Evolutionary conservation across 2,888 invertebrate genomes (phyloP), one percentile per base, ranked within the genome.

Genomic region (Norana najaformis): DNA sequence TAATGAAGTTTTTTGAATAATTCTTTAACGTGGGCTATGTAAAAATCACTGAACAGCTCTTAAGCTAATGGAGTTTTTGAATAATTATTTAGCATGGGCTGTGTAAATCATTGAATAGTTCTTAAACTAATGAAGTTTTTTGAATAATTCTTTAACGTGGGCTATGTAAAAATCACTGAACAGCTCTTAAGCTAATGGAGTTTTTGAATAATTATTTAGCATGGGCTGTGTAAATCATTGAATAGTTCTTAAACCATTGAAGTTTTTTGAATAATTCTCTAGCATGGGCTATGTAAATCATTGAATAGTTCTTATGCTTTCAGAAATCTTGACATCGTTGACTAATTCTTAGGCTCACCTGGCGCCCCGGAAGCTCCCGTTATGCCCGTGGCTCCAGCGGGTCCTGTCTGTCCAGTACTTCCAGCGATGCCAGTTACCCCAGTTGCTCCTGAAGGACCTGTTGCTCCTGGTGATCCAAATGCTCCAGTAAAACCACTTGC

Each of bases 401-500:
- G 18, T 23, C 85, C 85, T 35, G 85, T 85, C 23, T 8, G 14
- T 85, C 85, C 85, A 85, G 85, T 85, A n/a, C 85, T 85, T 85
- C 85, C 85, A 36, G 85, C n/a, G 0, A 85, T 14, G 1, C 85
- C 85, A 13, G 2, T 3, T 35, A 30, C n/a, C n/a, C 69, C 69
- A 18, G 18, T 16, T n/a, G 37, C 30, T 53, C 89, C 89, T 8
- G 30, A 23, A 23, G 18, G 23, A 35, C 90, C 90, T 4, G 34
- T 3, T 23, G 0, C 14, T 47, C 90, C 90, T 41, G n/a, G 38
- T 20, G 34, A 23, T 47, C 90, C 90, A 34, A n/a, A 36, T 30
- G 88, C 23, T 34, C 90, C 90, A 11, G 35, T 47, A 14, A 35
- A 18, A 30, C 90, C 90, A 85, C 36, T 37, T 6, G 85, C 35